Base-by-base conservation (phyloP, 1,140 invertebrate species). In the Drosophila kepulauana region DNA sequence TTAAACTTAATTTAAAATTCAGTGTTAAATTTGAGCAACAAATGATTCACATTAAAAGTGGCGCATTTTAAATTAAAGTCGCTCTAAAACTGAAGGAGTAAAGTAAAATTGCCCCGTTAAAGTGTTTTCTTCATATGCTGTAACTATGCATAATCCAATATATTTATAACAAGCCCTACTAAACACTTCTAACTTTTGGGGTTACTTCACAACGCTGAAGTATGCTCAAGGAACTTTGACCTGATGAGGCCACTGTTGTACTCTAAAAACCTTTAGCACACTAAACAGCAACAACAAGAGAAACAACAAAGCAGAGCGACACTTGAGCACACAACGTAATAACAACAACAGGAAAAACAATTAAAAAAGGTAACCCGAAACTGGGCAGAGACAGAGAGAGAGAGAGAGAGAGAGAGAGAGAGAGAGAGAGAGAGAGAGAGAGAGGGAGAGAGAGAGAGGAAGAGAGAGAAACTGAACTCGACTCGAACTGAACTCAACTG, bases 291-390 rank as follows among this genome's bases (percentile, higher is more conserved):
- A 41, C 8, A 75, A 62, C 65, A 75, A 70, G 70, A 41, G 10
- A 8, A 41, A 41, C 43, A 75, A 62, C 65, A 75, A 70, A 75
- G 64, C 7, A 10, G 35, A 8, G 41, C 58, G 49, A 61, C 64
- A 75, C 64, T 68, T 51, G 41, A 52, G 28, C 13, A 65, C 43
- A 56, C 30, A 59, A 7, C 56, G 15, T 11, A 51, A 59, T 25
- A 58, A 68, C 30, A 43, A 56, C 59, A 59, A 13, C 65, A 82
- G 62, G 71, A 57, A 73, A 79, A 88, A 88, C 85, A 85, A 81
- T 81, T 89, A 76, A 70, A 77, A 81, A 67, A 69, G 70, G 85
- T 89, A 85, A 89, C 78, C 85, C 85, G 71, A 79, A 88, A 78
- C 77, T 66, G 11, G n/a, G 63, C 41, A 49, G 35, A 66, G 64